These are phyloP conservation scores for Esox lucius DNA, from an alignment of 2,797 vertebrate genomes.

Conservation along the genomic window DNA sequence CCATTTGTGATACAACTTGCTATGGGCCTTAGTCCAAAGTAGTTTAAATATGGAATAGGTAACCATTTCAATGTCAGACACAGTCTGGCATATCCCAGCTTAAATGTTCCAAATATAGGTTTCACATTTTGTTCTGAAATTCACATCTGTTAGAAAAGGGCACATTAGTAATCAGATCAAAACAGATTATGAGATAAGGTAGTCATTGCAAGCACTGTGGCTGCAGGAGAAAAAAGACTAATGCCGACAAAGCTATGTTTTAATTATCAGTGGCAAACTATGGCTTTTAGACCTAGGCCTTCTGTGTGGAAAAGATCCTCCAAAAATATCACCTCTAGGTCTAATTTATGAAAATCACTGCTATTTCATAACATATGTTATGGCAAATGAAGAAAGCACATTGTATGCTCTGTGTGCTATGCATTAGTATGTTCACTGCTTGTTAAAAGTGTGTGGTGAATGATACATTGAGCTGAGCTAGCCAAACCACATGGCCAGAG, in stretches of 20 bases:
- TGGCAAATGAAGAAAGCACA: no score
- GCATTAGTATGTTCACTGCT: no score
- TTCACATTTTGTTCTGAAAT: neutral
- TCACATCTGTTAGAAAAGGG: neutral
- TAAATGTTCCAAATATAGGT: neutral
- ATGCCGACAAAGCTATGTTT: neutral
- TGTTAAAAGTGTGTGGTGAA: no score
- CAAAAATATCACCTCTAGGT: no score
- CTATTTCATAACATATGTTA: no score
- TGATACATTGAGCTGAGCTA: no score
- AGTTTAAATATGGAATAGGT: neutral
- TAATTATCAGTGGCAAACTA: neutral
- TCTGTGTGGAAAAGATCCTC: neutral
- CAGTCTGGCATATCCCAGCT: neutral
- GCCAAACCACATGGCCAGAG: no score
- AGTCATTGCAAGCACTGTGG: neutral
- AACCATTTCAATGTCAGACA: neutral
- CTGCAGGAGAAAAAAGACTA: neutral
- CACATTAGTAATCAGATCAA: constrained; percentile 6
- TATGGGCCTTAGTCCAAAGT: neutral
- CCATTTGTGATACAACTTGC: no score
- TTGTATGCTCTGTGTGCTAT: no score
- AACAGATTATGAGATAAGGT: neutral
- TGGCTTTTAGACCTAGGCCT: neutral
- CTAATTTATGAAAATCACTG: no score